Percentiles rank a stretch among this genome's conserved stretches.
Conservation (phyloP, 1,140 invertebrate genomes). For the Drosophila ohnishii region DNA sequence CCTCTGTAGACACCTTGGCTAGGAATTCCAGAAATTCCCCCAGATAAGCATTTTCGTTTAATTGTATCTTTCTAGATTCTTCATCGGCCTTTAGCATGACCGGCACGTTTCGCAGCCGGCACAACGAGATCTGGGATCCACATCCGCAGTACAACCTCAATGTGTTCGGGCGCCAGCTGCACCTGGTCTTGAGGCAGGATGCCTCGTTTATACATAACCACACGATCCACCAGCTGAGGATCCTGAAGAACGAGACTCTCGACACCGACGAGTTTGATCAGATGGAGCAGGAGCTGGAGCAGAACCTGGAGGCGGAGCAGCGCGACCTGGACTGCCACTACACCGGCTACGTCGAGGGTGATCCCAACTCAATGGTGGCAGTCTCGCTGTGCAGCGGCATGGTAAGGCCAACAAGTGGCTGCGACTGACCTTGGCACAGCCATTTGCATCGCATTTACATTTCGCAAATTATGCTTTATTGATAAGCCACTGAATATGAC, state of each 20-base stretch:
- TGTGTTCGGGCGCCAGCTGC: conserved; percentile 86
- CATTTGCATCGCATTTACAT: conserved; percentile 65
- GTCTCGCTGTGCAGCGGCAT: conserved; percentile 91
- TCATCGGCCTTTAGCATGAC: conserved; percentile 75
- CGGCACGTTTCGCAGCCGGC: conserved; percentile 86
- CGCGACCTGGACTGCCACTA: conserved; percentile 87
- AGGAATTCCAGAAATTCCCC: conserved; percentile 4
- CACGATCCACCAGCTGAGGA: conserved; percentile 85
- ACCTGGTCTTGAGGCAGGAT: conserved; percentile 85
- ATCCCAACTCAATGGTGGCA: conserved; percentile 86
- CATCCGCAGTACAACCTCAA: conserved; percentile 88
- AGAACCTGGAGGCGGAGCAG: conserved; percentile 68
- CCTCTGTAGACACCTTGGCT: background rate
- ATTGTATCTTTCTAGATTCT: conserved; percentile 42
- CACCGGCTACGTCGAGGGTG: conserved; percentile 87
- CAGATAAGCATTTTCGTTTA: background rate
- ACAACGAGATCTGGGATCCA: conserved; percentile 88
- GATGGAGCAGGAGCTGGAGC: conserved; percentile 73
- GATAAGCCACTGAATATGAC: conserved; percentile 73
- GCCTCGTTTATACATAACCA: conserved; percentile 84
- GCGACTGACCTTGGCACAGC: conserved; percentile 50
- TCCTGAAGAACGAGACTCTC: conserved; percentile 84
- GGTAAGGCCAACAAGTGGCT: conserved; percentile 83
- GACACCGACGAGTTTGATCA: conserved; percentile 51
- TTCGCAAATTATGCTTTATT: conserved; percentile 71